phyloP scores from a whole-genome alignment of 2,113 vertebrate species.

The Aleadryas rufinucha region DNA sequence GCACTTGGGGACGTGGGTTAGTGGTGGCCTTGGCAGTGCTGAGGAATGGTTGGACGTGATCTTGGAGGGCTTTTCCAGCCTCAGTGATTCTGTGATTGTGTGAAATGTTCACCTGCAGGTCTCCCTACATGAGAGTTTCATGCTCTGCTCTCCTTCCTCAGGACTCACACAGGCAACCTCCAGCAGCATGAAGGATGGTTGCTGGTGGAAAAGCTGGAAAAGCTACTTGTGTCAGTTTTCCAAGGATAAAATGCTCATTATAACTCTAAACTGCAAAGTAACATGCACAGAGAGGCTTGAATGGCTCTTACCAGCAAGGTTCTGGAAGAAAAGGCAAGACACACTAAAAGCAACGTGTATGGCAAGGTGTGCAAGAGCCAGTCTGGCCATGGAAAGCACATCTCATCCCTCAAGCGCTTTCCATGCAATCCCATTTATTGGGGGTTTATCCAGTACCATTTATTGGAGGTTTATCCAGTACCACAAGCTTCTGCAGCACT shows the following conservation, averaged over 20 bases:
- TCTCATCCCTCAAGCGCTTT: not conserved
- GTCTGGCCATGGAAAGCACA: not conserved
- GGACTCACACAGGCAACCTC: not conserved
- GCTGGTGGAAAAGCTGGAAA: not conserved
- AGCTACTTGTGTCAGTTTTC: not conserved
- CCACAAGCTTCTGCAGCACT: not conserved
- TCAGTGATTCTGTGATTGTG: not conserved
- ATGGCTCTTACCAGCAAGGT: not conserved
- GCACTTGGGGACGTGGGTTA: not conserved
- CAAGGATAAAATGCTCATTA: accelerated
- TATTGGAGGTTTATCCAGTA: not conserved
- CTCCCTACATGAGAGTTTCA: not conserved
- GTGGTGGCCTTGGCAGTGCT: not conserved
- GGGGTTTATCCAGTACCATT: not conserved
- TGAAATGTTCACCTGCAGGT: not conserved
- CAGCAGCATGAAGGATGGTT: not conserved
- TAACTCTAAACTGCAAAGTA: not conserved
- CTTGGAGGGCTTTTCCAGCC: not conserved
- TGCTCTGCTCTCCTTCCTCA: not conserved
- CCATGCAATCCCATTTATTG: not conserved
- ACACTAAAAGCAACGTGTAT: not conserved
- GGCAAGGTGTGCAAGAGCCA: not conserved
- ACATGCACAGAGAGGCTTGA: not conserved
- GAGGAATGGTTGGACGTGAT: not conserved
- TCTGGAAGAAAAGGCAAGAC: not conserved